Conservation (phyloP, 2,888 invertebrate genomes). For the Drosophila parthenogenetica region DNA sequence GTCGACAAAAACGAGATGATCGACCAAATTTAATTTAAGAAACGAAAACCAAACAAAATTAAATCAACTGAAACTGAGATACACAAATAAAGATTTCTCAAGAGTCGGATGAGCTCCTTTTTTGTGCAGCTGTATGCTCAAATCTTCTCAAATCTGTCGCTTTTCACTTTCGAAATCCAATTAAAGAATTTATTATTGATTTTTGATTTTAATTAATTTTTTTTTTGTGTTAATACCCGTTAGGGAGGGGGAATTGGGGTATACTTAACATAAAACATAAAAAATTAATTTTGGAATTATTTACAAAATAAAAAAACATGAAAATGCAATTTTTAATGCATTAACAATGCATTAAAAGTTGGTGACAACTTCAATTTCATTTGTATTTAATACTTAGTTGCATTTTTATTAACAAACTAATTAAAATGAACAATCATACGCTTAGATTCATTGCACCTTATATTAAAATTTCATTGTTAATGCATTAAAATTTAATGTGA, state of each 20-base stretch:
- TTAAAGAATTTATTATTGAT: constrained; percentile 48
- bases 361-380: no score
- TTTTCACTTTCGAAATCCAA: constrained; percentile 75
- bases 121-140: constrained; percentile 49
- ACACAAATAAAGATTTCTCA: constrained; percentile 69
- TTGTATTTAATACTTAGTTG: no score
- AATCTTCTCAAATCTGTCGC: constrained; percentile 44
- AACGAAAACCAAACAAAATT: constrained; percentile 26
- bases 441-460: no score
- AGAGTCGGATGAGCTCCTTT: constrained; percentile 66
- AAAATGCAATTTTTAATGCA: not conserved
- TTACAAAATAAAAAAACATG: no score
- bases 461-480: no score
- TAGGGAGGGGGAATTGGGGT: not conserved
- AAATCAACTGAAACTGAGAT: constrained; percentile 69
- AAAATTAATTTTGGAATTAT: not conserved
- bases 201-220: constrained; percentile 12
- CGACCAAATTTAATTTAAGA: constrained; percentile 8
- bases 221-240: constrained; percentile 8
- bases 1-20: constrained; percentile 23
- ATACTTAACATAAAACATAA: not conserved
- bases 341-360: not conserved
- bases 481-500: no score
- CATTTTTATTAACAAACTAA: no score
- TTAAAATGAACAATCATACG: no score